phyloP scores from a whole-genome alignment of 2,113 vertebrate genomes.

The Coturnix japonica region DNA sequence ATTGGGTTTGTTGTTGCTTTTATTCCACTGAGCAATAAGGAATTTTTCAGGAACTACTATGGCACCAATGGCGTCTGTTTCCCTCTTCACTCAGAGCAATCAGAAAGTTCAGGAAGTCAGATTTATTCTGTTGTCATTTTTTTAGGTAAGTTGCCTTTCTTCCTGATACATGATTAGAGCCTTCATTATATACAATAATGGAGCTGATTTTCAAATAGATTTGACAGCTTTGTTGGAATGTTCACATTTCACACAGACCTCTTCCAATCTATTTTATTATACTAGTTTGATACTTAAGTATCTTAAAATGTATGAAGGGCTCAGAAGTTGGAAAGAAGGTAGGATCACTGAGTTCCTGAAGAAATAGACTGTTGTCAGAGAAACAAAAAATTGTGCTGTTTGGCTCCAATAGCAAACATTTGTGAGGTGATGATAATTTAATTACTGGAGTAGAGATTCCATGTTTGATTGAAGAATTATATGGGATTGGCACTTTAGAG shows the following conservation, averaged over 20 bases:
- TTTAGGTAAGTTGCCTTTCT: constrained; percentile 83
- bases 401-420: neutral
- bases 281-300: neutral
- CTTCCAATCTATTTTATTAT: neutral
- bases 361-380: neutral
- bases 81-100: constrained; percentile 93
- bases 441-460: neutral
- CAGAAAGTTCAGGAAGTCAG: constrained; percentile 88
- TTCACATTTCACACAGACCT: neutral
- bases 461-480: neutral
- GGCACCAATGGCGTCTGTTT: constrained; percentile 97
- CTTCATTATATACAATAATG: neutral
- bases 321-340: neutral
- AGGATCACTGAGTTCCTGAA: neutral
- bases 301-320: neutral
- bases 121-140: constrained; percentile 96
- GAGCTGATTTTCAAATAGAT: neutral
- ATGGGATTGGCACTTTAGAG: neutral
- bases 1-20: constrained; percentile 90
- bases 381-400: neutral
- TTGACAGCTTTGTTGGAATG: neutral
- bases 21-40: constrained; percentile 88
- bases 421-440: neutral
- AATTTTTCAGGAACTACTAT: constrained; percentile 94
- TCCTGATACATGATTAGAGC: neutral